A percentile compares a stretch with the other conserved stretches of the same genome.
Evolutionary conservation across 2,113 vertebrate genomes (phyloP).

Genomic region (Lathamus discolor): DNA sequence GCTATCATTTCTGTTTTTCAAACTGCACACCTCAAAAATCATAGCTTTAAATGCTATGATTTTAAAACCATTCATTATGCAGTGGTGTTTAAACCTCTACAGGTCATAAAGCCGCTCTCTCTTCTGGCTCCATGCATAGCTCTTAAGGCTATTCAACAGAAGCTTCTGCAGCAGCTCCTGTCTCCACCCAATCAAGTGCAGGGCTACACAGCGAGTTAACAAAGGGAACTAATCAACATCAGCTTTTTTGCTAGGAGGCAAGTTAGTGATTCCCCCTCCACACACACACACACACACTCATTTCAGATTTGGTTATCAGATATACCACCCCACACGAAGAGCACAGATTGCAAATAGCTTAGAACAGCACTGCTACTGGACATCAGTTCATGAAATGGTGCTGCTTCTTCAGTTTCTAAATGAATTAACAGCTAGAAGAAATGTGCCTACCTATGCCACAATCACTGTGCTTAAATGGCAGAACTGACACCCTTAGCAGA

Average conservation of each 20-base stretch:
- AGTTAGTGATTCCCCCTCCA: not conserved
- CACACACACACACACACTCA: too few relatives aligned
- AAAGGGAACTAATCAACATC: not conserved
- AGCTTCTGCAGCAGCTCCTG: not conserved
- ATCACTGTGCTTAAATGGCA: not conserved
- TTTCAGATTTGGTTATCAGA: not conserved
- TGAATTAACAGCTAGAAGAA: not conserved
- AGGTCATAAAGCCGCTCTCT: not conserved
- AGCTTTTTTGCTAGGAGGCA: not conserved
- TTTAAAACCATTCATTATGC: not conserved
- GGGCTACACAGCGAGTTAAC: not conserved
- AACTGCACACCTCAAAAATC: not conserved
- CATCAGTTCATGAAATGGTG: not conserved
- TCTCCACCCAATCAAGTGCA: rapidly evolving
- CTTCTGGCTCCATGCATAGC: not conserved
- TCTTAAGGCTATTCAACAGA: not conserved
- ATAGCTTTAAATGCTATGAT: not conserved
- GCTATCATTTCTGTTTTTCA: not conserved
- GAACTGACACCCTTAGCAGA: not conserved
- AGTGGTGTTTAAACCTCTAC: not conserved
- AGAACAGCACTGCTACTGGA: not conserved
- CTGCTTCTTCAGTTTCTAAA: not conserved
- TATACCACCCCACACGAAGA: rapidly evolving
- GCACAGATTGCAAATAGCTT: not conserved
- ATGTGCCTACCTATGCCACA: not conserved